Evolutionary conservation across 2,113 vertebrate genomes (phyloP).

Genomic region (Takifugu flavidus): DNA sequence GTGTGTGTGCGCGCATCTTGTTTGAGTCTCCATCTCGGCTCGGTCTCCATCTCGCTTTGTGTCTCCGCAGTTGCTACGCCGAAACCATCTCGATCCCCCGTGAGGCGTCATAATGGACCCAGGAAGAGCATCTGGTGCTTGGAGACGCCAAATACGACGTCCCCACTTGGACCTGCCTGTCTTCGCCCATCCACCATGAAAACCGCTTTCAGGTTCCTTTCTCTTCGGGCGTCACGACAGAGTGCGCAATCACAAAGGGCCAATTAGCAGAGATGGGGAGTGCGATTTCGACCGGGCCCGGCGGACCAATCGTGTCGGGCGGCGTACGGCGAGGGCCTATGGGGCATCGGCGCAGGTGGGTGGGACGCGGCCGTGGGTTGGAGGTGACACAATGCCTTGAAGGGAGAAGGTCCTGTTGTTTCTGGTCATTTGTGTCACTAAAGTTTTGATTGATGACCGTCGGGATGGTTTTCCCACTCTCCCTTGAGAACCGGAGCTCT

Average conservation of each 20-base stretch:
- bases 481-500: slow-evolving; percentile 67
- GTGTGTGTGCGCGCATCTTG: slow-evolving; percentile 14
- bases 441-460: slow-evolving; percentile 92
- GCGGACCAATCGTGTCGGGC: slow-evolving; percentile 50
- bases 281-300: slow-evolving; percentile 54
- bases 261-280: slow-evolving; percentile 67
- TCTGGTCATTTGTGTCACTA: slow-evolving; percentile 88
- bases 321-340: slow-evolving; percentile 72
- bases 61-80: slow-evolving; percentile 66
- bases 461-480: slow-evolving; percentile 79
- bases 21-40: slow-evolving; percentile 14
- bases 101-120: slow-evolving; percentile 78
- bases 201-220: slow-evolving; percentile 71
- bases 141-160: slow-evolving; percentile 57
- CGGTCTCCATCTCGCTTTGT: slow-evolving; percentile 72
- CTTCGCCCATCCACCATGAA: slow-evolving; percentile 65
- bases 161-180: slow-evolving; percentile 59
- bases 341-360: slow-evolving; percentile 80
- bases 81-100: slow-evolving; percentile 67
- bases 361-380: slow-evolving; percentile 73
- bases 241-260: slow-evolving; percentile 82
- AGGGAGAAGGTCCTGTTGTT: slow-evolving; percentile 79
- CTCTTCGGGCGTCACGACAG: slow-evolving; percentile 67
- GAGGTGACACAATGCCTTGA: slow-evolving; percentile 75
- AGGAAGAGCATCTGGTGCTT: slow-evolving; percentile 83